phyloP scores from a whole-genome alignment of 2,113 vertebrate genomes.

The Pitta sordida region DNA sequence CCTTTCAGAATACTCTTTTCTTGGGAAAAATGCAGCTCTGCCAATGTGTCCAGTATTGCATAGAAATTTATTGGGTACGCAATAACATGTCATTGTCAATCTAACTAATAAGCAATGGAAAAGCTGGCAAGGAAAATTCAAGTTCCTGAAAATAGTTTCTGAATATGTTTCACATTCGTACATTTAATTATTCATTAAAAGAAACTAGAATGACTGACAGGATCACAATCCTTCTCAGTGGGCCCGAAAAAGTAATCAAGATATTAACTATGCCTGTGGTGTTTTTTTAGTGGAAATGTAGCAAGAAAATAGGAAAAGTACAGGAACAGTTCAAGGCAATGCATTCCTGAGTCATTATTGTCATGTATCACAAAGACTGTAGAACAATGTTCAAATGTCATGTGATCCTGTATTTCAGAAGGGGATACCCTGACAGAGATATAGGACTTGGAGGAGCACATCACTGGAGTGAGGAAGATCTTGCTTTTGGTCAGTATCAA shows the following conservation, averaged over 20 bases:
- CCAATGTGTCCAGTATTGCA: not conserved
- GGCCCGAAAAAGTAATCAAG: not conserved
- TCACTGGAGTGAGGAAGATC: not conserved
- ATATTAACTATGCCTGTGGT: not conserved
- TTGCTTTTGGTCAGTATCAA: not conserved
- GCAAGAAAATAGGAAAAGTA: not conserved
- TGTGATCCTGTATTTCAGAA: not conserved
- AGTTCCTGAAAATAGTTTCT: not conserved
- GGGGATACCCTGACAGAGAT: not conserved
- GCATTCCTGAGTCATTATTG: not conserved
- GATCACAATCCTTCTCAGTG: not conserved
- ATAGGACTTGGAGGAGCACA: not conserved
- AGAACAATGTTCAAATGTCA: not conserved
- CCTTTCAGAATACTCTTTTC: conserved; percentile 20
- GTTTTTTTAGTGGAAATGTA: not conserved
- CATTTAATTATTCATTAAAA: conserved; percentile 38
- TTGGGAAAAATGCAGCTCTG: not conserved
- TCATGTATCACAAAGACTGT: not conserved
- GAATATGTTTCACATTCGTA: not conserved
- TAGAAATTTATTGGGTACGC: not conserved
- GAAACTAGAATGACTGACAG: not conserved
- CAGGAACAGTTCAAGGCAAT: not conserved
- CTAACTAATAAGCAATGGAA: not conserved
- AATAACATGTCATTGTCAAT: conserved; percentile 28
- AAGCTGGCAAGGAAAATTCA: not conserved